Conservation (phyloP, 1,140 invertebrate genomes). For the Zaprionus davidi region DNA sequence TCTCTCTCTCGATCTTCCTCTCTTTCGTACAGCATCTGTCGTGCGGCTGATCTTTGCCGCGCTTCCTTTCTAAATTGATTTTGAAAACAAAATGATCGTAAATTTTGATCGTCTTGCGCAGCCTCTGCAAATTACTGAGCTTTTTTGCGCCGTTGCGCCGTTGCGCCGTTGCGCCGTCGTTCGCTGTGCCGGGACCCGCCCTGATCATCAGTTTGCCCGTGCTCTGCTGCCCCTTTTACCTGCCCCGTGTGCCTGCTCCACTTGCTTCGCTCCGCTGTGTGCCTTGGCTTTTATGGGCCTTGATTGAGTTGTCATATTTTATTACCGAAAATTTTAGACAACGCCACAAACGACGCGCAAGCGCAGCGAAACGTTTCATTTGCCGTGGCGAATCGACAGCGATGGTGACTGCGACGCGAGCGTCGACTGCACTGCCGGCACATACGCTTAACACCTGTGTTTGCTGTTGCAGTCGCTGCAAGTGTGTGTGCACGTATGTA, state of each 20-base stretch:
- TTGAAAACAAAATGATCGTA: constrained; percentile 83
- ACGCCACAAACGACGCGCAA: constrained; percentile 43
- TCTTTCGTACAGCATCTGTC: constrained; percentile 38
- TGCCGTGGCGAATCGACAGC: constrained; percentile 60
- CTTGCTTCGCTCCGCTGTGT: constrained; percentile 25
- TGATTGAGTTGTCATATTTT: constrained; percentile 84
- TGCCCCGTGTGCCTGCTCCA: constrained; percentile 5
- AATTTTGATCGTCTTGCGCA: constrained; percentile 81
- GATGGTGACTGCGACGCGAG: not conserved
- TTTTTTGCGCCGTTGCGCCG: no score
- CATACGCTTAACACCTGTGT: constrained; percentile 67
- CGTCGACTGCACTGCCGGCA: constrained; percentile 26
- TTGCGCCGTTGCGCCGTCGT: not conserved
- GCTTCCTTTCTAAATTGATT: constrained; percentile 83
- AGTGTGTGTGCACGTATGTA: constrained; percentile 9
- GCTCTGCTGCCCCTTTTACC: not conserved
- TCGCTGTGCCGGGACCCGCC: constrained; percentile 48
- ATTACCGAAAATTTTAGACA: constrained; percentile 84
- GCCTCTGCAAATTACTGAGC: constrained; percentile 76
- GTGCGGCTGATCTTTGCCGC: constrained; percentile 77
- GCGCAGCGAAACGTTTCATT: constrained; percentile 67
- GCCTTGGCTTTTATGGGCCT: constrained; percentile 75
- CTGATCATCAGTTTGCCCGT: constrained; percentile 50
- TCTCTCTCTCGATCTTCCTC: not conserved
- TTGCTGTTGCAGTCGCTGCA: constrained; percentile 22